A percentile compares a stretch with the other conserved stretches of the same genome.
Conservation (phyloP, 1,140 invertebrate genomes). For the Himalopsyche phryganea region DNA sequence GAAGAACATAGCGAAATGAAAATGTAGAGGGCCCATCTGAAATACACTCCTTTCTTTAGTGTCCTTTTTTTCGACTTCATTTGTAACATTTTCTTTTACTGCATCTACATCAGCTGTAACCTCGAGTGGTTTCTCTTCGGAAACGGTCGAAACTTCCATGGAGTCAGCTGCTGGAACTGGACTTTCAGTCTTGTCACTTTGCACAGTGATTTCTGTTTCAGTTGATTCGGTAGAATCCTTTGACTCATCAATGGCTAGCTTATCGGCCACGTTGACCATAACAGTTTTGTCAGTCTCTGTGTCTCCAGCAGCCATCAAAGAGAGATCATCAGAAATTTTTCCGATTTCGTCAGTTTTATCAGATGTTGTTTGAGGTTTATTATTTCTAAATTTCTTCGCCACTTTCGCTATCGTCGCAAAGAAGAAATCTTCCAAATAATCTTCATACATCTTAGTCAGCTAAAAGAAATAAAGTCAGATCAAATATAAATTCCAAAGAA, state of each 20-base stretch:
- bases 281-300: not conserved
- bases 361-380: slow-evolving; percentile 33
- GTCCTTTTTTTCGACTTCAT: slow-evolving; percentile 21
- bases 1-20: slow-evolving; percentile 60
- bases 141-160: not conserved
- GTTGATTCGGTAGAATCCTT: not conserved
- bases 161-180: too few species aligned
- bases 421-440: slow-evolving; percentile 66
- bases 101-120: not conserved
- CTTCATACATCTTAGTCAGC: slow-evolving; percentile 69
- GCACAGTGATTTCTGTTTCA: not conserved
- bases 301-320: not conserved
- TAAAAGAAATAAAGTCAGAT: slow-evolving; percentile 46
- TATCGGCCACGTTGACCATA: not conserved
- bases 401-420: slow-evolving; percentile 54
- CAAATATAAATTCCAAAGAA: too few species aligned
- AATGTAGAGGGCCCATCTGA: slow-evolving; percentile 51
- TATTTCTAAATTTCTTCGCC: slow-evolving; percentile 38
- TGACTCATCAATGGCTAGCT: not conserved
- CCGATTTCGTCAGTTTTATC: not conserved
- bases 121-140: not conserved
- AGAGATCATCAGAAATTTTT: not conserved
- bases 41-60: slow-evolving; percentile 32
- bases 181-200: not conserved
- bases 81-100: slow-evolving; percentile 19